Evolutionary conservation across 2,797 vertebrate genomes (phyloP), one percentile per base, ranked within the genome.

Genomic region (Melopsittacus undulatus): DNA sequence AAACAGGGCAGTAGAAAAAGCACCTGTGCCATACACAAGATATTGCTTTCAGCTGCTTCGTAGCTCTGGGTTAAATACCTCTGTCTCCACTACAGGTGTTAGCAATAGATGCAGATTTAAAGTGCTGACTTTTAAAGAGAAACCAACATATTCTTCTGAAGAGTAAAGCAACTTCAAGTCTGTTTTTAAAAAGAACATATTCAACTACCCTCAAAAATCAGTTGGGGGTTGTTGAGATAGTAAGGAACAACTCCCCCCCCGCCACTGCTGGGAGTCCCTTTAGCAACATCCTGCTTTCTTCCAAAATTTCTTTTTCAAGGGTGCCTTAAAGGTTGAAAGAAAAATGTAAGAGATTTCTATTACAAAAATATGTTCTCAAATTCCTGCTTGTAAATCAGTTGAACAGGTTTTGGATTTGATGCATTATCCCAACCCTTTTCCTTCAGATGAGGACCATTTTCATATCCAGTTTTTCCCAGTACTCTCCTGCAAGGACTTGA

Each of bases 21-120:
- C 48, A 26, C 19, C 0, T 0, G 0, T 0, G 16, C 24, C 32
- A 0, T 5, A 20, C 7, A 34, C 2, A 26, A 29, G 10, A 19
- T 10, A 82, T 1, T 75, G 29, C 30, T 20, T 45, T 18, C 70
- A 78, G 46, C 52, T 95, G 66, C 0, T 38, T 10, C 40, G 19
- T 12, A 40, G 13, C 2, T 36, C 10, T 5, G 42, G 20, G 34
- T 52, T 91, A 73, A 87, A 64, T 29, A 56, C 9, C 62, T 82
- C 43, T 76, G 43, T 6, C 13, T 12, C 1, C 1, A 29, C 38
- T 9, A 27, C 90, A 94, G 75, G 81, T 91, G 42, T 49, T 87
- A 49, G 48, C 87, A 78, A 75, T 49, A 54, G 2, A 20, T 9
- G 46, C 29, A 61, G 43, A 32, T 29, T 5, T 18, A 15, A 67